Evolutionary conservation across 2,888 invertebrate species (phyloP), one percentile per base, ranked within the genome.

Genomic region (Amiota mariae): DNA sequence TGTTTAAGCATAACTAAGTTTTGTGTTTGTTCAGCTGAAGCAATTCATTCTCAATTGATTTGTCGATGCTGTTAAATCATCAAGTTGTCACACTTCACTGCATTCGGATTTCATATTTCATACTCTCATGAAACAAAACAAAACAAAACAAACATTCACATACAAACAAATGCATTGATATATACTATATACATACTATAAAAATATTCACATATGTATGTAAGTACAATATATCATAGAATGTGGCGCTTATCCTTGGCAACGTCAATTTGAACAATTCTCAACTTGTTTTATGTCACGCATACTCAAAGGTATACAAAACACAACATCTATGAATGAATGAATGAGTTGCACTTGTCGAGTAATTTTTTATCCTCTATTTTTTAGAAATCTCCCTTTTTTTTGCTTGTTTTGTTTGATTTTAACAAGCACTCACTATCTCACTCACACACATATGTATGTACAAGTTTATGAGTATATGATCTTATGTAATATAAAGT

Each of bases 41-140:
- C 67, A 68, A 68, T 68, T 68, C 67, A 68, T 68, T 68, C 24
- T 68, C 67, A 51, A 68, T 68, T 68, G 67, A 51, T 68, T 51
- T 68, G 67, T 68, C 67, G 67, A 68, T 48, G 51, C 36, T 68
- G 67, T 68, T 54, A 68, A 68, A 51, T 68, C 67, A 18, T 68
- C 67, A 68, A 68, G 51, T 68, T 68, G 67, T 68, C 67, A 68
- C 67, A 54, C 20, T 68, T 24, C 24, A 54, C 67, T 68, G 36
- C 24, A 15, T 20, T n/a, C 48, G 36, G 36, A 54, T 68, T 20
- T 68, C 67, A 68, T 68, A 68, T 68, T 68, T 54, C 20, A 68
- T 68, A 54, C 47, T n/a, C 51, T n/a, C 51, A 51, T 18, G 67
- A 24, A 68, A 36, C 36, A 36, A 54, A 68, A 68, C 51, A 51